Conservation (phyloP, 92 coral and sea anemone species). For the Palythoa grandiflora region DNA sequence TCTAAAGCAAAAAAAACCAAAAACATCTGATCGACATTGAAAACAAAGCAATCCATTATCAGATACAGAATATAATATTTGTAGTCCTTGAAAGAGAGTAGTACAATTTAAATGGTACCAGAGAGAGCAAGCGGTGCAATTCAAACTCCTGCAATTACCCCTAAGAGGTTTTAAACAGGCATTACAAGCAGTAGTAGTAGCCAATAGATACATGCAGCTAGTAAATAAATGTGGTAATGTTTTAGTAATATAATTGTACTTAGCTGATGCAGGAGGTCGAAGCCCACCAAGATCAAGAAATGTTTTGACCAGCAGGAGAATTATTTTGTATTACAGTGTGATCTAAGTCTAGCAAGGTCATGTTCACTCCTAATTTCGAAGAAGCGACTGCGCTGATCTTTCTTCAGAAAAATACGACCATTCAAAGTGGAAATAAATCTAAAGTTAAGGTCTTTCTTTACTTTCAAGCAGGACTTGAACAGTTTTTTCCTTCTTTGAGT, state of each 20-base stretch:
- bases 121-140: slow-evolving; percentile 28
- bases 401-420: slow-evolving; percentile 3
- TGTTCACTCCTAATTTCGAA: neutral
- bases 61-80: slow-evolving; percentile 7
- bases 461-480: slow-evolving; percentile 31
- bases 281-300: slow-evolving; percentile 8
- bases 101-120: slow-evolving; percentile 21
- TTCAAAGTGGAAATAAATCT: slow-evolving; percentile 31
- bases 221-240: neutral
- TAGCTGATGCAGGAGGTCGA: slow-evolving; percentile 32
- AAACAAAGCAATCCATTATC: slow-evolving; percentile 34
- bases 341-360: slow-evolving; percentile 4
- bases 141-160: slow-evolving; percentile 18
- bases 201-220: slow-evolving; percentile 15
- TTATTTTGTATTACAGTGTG: slow-evolving; percentile 2
- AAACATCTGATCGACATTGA: slow-evolving; percentile 21
- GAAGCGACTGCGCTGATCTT: slow-evolving; percentile 24
- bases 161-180: slow-evolving; percentile 7
- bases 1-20: slow-evolving; percentile 30
- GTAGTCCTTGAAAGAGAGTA: slow-evolving; percentile 32
- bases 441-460: slow-evolving; percentile 27
- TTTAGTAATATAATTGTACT: neutral
- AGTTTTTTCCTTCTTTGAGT: slow-evolving; percentile 29
- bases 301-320: slow-evolving; percentile 15
- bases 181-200: slow-evolving; percentile 22